Evolutionary conservation across 2,888 invertebrate species (phyloP).

Genomic region (Drosophila kuntzei): DNA sequence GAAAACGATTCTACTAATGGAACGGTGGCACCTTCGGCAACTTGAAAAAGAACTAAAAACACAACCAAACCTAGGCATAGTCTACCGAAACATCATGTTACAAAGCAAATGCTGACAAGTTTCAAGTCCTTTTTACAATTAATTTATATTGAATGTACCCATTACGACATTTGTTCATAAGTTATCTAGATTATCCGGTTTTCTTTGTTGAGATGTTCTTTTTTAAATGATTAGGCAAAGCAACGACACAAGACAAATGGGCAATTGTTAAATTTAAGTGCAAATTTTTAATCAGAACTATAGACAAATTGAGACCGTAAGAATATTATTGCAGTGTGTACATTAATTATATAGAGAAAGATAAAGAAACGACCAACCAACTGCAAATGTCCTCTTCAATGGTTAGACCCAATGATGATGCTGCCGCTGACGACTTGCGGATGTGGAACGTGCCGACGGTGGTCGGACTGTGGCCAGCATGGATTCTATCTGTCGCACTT

Average conservation of each 20-base stretch:
- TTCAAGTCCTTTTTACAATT: conserved; percentile 50
- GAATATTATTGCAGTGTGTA: conserved; percentile 74
- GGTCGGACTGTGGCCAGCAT: conserved; percentile 71
- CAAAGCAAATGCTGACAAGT: conserved; percentile 39
- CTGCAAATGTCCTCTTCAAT: conserved; percentile 20
- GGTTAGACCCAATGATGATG: conserved; percentile 53
- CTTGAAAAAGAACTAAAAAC: conserved; percentile 4
- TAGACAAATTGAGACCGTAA: conserved; percentile 78
- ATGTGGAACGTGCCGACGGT: conserved; percentile 37
- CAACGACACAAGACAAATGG: conserved; percentile 44
- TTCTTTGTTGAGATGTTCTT: conserved; percentile 29
- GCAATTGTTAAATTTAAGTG: conserved; percentile 75
- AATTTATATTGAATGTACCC: conserved; percentile 65
- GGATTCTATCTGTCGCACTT: conserved; percentile 76
- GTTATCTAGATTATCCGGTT: conserved; percentile 31
- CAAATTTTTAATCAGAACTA: conserved; percentile 73
- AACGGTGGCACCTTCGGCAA: not conserved
- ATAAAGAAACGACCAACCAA: conserved; percentile 53
- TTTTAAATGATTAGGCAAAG: conserved; percentile 37
- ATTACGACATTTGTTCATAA: conserved; percentile 53
- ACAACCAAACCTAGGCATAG: conserved; percentile 60
- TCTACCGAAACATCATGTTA: conserved; percentile 57
- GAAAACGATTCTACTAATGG: conserved; percentile 90
- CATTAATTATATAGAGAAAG: conserved; percentile 49
- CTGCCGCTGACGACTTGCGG: conserved; percentile 32